Evolutionary conservation across 2,888 invertebrate genomes (phyloP), one percentile per base, ranked within the genome.

Genomic region (Drosophila dives): DNA sequence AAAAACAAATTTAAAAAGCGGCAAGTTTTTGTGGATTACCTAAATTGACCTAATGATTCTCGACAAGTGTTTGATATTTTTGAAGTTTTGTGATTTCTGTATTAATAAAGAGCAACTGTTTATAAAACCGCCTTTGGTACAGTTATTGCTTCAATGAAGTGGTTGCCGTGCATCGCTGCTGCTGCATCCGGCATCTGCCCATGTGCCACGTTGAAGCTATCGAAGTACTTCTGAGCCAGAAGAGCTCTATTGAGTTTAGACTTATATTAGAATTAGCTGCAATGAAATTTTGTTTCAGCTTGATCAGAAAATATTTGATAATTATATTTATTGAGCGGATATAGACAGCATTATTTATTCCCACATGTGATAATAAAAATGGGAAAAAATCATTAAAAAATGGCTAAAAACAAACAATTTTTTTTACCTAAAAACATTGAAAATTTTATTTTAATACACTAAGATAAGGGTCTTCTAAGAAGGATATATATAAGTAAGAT

Each of bases 101-200:
- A 53, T 67, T 3, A 45, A 64, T 7, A 36, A 64, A 7, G 50
- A 20, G 1, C 33, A 20, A 0, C 20, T 81, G 17, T 20, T 15
- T 1, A 10, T 75, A 10, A 32, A 34, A 1, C 45, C 50, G 48
- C 0, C n/a, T 83, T 0, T 68, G 69, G 51, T 86, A 77, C 62
- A 54, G 67, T 49, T 38, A 72, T 11, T 86, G 77, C 54, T 50
- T 50, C n/a, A 64, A 32, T 3, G 58, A 71, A 17, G 10, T 86
- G 8, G 45, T 78, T 1, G 8, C 32, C 1, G 4, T 12, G 12
- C 65, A 54, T 0, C 34, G 54, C 33, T 83, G 38, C 40, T 32
- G 6, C 11, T 34, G 32, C 32, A 64, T 83, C n/a, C 38, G 15
- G 5, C 62, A 60, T 0, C 51, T 82, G 32, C 72, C 29, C 6